Evolutionary conservation across 1,140 invertebrate genomes (phyloP), one percentile per base, ranked within the genome.

Genomic region (Aphelenchoides besseyi): DNA sequence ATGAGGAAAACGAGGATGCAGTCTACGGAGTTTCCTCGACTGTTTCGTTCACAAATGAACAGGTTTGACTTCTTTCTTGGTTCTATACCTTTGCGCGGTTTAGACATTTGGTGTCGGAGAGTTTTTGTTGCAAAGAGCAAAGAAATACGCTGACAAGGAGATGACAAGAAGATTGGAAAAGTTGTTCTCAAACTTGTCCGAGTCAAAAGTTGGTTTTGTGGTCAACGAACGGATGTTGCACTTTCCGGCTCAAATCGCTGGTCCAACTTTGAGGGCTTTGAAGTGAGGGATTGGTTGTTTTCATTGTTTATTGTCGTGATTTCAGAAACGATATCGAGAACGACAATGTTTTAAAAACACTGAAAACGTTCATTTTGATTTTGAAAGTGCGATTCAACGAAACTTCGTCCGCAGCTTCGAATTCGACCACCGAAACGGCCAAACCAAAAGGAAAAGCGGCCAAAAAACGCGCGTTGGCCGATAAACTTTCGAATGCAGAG

Each of bases 141-240:
- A 68, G 23, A 78, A 78, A 32, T 53, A 55, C 61, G 52, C 76
- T 1, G 41, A 32, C 37, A 41, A 57, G n/a, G 61, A 73, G 23
- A 53, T 77, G 26, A 48, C 62, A 9, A 68, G 71, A 23, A 18
- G 33, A 16, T 64, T 78, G 18, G 78, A 75, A 55, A 37, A 62
- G 8, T 54, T 61, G 3, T 75, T 74, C 29, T 52, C 12, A 16
- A 37, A 66, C 12, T 12, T 12, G 12, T 66, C 63, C 3, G 18
- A 5, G 16, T 8, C 33, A 26, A 69, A 69, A 3, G 16, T 73
- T 18, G 75, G 76, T 30, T 57, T 78, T 1, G 16, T 78, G 28
- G 54, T 78, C 33, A 78, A 78, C 55, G 76, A 78, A 37, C 54
- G 78, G 23, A 77, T 78, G 74, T 55, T 78, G 23, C 77, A 78